phyloP scores from a whole-genome alignment of 2,888 invertebrate genomes.

The Ligdia adustata region DNA sequence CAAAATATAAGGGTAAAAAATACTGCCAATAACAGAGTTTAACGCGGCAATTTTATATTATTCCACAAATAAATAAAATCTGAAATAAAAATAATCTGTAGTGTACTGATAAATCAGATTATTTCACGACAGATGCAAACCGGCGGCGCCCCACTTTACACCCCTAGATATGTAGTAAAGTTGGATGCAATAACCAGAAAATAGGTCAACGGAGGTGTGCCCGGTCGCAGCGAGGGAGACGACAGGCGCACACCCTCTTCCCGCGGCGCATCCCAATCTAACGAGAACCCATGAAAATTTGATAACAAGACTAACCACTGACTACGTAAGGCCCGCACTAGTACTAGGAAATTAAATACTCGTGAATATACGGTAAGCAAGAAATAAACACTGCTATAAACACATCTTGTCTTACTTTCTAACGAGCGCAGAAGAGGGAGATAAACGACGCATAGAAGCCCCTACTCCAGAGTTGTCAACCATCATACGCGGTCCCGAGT shows the following conservation, averaged over 20 bases:
- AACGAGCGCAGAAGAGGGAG: constrained; percentile 58
- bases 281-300: constrained; percentile 59
- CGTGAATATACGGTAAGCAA: constrained; percentile 35
- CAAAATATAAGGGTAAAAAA: constrained; percentile 1
- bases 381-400: constrained; percentile 52
- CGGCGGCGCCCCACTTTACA: constrained; percentile 71
- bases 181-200: constrained; percentile 81
- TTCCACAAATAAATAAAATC: constrained; percentile 18
- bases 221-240: constrained; percentile 72
- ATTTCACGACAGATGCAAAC: constrained; percentile 62
- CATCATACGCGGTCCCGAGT: constrained; percentile 57
- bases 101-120: constrained; percentile 47
- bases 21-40: constrained; percentile 2
- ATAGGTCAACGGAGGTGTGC: constrained; percentile 83
- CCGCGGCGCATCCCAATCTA: constrained; percentile 60
- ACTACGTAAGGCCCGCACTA: constrained; percentile 24
- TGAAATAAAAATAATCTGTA: no score
- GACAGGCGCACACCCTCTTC: constrained; percentile 60
- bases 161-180: constrained; percentile 77
- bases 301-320: constrained; percentile 46
- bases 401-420: constrained; percentile 57
- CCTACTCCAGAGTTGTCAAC: constrained; percentile 65
- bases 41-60: constrained; percentile 11
- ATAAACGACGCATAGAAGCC: constrained; percentile 62
- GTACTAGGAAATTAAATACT: constrained; percentile 37